Percentiles rank a stretch among this genome's conserved stretches.
phyloP scores from a whole-genome alignment of 2,888 invertebrate genomes.

The Congeria kusceri region DNA sequence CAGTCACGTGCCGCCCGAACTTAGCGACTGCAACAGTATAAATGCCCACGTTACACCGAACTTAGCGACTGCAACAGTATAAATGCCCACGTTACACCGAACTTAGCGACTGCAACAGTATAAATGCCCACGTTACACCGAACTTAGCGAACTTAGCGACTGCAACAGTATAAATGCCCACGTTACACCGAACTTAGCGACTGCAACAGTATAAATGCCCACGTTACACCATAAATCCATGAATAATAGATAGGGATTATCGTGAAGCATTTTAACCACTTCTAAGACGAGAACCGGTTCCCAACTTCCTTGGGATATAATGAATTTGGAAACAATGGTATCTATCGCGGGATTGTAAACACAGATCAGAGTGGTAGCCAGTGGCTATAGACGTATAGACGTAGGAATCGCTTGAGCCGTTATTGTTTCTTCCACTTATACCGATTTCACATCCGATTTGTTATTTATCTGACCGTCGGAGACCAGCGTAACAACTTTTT shows the following conservation, averaged over 20 bases:
- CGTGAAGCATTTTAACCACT: constrained; percentile 53
- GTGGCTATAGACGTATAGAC: too few species aligned
- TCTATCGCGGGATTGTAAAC: constrained; percentile 63
- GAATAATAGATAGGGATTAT: constrained; percentile 58
- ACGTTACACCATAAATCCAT: constrained; percentile 72
- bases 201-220: constrained; percentile 68
- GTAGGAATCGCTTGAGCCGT: too few species aligned
- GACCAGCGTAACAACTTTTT: too few species aligned
- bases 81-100: constrained; percentile 73
- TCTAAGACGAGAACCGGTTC: constrained; percentile 67
- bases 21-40: constrained; percentile 66
- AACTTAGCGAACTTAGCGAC: too few species aligned
- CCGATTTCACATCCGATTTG: too few species aligned
- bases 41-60: constrained; percentile 72
- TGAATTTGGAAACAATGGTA: constrained; percentile 61
- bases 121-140: constrained; percentile 72
- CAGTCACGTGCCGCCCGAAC: constrained; percentile 62
- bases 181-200: constrained; percentile 69
- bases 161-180: constrained; percentile 69
- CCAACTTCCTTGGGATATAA: constrained; percentile 66
- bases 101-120: constrained; percentile 65
- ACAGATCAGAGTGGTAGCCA: constrained; percentile 60
- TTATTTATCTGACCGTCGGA: too few species aligned
- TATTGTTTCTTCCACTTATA: too few species aligned
- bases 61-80: constrained; percentile 66